Percentiles rank a stretch among this genome's conserved stretches.
phyloP scores from a whole-genome alignment of 2,888 invertebrate species.

The Nymphalis polychloros region DNA sequence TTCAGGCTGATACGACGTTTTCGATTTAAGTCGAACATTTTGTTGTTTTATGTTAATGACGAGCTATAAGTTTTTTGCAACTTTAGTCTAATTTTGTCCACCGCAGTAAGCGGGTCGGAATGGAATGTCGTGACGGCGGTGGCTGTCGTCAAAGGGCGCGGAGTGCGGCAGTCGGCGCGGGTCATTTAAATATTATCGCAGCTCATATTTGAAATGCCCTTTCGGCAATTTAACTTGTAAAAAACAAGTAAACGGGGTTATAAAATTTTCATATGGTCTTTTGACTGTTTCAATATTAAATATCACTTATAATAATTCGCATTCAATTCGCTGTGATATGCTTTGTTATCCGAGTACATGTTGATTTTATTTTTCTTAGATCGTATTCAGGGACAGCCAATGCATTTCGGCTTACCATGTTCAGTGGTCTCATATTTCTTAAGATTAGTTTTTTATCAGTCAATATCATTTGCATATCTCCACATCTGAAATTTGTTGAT shows the following conservation, averaged over 20 bases:
- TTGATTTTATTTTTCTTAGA: too few relatives aligned
- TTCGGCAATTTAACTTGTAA: constrained; percentile 29
- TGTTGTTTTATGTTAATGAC: constrained; percentile 1
- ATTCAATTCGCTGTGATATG: too few relatives aligned
- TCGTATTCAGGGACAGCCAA: too few relatives aligned
- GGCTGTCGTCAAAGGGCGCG: constrained; percentile 31
- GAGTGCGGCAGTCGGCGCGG: constrained; percentile 34
- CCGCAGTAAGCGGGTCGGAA: constrained; percentile 4
- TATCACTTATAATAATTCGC: too few relatives aligned
- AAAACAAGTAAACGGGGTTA: not conserved
- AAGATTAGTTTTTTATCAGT: not conserved
- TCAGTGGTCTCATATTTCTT: not conserved
- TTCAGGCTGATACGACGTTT: not conserved
- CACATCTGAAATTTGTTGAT: constrained; percentile 16
- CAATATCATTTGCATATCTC: constrained; percentile 25
- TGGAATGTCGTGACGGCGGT: constrained; percentile 30
- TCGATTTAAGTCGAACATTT: not conserved
- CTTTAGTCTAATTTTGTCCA: constrained; percentile 20
- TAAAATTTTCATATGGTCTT: not conserved
- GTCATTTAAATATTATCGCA: constrained; percentile 62
- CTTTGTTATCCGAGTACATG: too few relatives aligned
- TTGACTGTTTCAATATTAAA: not conserved
- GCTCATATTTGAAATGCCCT: constrained; percentile 49
- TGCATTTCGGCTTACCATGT: not conserved
- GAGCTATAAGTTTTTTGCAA: constrained; percentile 11